Base-by-base conservation (phyloP, 2,797 vertebrate species). In the Pteronotus mesoamericanus region DNA sequence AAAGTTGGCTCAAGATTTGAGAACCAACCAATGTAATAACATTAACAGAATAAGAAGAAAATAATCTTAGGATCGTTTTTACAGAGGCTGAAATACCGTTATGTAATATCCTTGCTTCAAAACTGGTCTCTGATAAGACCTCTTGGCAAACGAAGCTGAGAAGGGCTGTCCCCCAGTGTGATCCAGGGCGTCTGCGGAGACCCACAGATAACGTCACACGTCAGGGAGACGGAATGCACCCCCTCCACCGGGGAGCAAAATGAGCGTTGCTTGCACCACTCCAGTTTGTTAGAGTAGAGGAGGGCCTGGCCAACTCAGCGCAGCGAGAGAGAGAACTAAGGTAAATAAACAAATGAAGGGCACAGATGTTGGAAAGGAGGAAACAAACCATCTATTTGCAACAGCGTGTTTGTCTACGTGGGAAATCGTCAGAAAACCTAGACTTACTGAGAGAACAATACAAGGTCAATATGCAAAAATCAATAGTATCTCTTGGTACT, bases 201-300 rank as follows among this genome's bases (percentile, higher is more conserved):
- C 37, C 21, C 29, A 14, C 21, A 42, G n/a, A 74, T 10, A 29
- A 3, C 21, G 14, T 39, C 16, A 9, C 4, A 21, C 26, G 14
- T 64, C 15, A 15, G 14, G 64, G 26, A 19, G 37, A 48, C 4
- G 1, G 26, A 21, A 18, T 3, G 3, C 19, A 4, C 0, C 6
- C 29, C 9, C 34, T 12, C 9, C 15, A 26, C 72, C 4, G 44
- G 34, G 39, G 91, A 64, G 59, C 74, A 64, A 18, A 0, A 2
- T 9, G 10, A 5, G 21, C n/a, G n/a, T 7, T 6, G 5, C 2
- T 72, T 3, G 61, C 18, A 39, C 26, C 6, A 3, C 24, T 64
- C 39, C 39, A 26, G 11, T 15, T 39, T 15, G 10, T 51, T 18
- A 3, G 6, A 26, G 14, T 12, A 29, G 3, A 24, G 34, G 57